Evolutionary conservation across 2,888 invertebrate species (phyloP).

Genomic region (Daptonema setosum): DNA sequence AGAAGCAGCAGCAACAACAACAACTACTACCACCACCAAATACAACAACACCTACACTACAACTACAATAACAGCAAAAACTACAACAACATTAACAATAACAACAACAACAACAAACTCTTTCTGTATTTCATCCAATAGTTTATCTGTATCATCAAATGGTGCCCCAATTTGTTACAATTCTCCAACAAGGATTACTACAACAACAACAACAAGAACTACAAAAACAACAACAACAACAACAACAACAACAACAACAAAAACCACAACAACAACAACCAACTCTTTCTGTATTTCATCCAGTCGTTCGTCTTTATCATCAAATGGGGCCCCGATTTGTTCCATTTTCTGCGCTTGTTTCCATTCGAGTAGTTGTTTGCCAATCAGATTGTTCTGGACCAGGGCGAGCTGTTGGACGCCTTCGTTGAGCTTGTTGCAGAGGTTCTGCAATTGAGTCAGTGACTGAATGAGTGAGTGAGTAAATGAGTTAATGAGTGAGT

Average conservation of each 20-base stretch:
- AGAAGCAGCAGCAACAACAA: too few species aligned
- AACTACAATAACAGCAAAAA: too few species aligned
- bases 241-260: not conserved
- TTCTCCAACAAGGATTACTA: conserved; percentile 7
- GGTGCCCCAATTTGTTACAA: conserved; percentile 24
- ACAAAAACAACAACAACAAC: conserved; percentile 3
- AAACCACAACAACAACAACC: conserved; percentile 2
- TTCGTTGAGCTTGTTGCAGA: not conserved
- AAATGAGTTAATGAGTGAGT: too few species aligned
- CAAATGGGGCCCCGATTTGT: conserved; percentile 25
- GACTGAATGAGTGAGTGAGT: not conserved
- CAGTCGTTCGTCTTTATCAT: conserved; percentile 17
- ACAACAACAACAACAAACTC: conserved; percentile 13
- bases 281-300: conserved; percentile 25
- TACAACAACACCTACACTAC: too few species aligned
- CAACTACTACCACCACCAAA: not conserved
- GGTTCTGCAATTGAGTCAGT: not conserved
- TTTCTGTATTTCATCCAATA: conserved; percentile 23
- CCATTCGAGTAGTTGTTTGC: conserved; percentile 22
- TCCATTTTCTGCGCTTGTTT: conserved; percentile 24
- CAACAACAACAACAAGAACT: not conserved
- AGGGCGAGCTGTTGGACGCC: conserved; percentile 4
- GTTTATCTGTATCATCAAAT: conserved; percentile 20
- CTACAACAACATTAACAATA: too few species aligned
- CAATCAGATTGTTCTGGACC: conserved; percentile 20